Conservation (phyloP, 2,888 invertebrate genomes). For the Monopis laevigella region DNA sequence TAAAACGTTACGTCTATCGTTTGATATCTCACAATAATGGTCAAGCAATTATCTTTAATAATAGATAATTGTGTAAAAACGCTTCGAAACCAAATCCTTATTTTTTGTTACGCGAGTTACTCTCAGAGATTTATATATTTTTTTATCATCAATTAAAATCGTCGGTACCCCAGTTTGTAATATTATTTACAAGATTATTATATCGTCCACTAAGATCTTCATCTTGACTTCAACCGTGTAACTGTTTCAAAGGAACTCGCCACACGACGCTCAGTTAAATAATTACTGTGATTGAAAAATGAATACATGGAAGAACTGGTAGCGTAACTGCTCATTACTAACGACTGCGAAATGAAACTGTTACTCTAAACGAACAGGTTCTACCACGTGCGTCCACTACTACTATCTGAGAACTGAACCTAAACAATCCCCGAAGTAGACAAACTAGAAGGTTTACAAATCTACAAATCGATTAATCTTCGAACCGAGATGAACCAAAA, state of each 20-base stretch:
- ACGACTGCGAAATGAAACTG: slow-evolving; percentile 11
- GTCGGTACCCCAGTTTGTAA: too few relatives aligned
- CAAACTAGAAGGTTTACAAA: slow-evolving; percentile 18
- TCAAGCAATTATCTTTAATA: slow-evolving; percentile 46
- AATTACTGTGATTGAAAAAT: slow-evolving; percentile 31
- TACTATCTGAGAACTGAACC: not conserved
- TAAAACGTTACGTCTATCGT: slow-evolving; percentile 34
- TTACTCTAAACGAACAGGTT: slow-evolving; percentile 8
- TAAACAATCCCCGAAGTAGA: slow-evolving; percentile 1
- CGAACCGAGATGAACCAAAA: slow-evolving; percentile 16
- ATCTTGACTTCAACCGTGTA: slow-evolving; percentile 33
- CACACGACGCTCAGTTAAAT: slow-evolving; percentile 22
- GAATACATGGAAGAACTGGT: slow-evolving; percentile 7
- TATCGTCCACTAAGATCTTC: slow-evolving; percentile 28
- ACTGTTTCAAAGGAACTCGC: slow-evolving; percentile 33
- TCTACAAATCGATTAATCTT: slow-evolving; percentile 38
- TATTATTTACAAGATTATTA: slow-evolving; percentile 5
- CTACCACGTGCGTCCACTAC: not conserved
- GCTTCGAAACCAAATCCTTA: slow-evolving; percentile 16
- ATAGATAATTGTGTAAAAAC: slow-evolving; percentile 34
- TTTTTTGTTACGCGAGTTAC: slow-evolving; percentile 1
- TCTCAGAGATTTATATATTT: not conserved
- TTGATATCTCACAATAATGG: slow-evolving; percentile 42
- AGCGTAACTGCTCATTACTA: slow-evolving; percentile 1
- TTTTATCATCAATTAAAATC: too few relatives aligned